Evolutionary conservation across 2,888 invertebrate genomes (phyloP).

Genomic region (Tanytarsus gracilentus): DNA sequence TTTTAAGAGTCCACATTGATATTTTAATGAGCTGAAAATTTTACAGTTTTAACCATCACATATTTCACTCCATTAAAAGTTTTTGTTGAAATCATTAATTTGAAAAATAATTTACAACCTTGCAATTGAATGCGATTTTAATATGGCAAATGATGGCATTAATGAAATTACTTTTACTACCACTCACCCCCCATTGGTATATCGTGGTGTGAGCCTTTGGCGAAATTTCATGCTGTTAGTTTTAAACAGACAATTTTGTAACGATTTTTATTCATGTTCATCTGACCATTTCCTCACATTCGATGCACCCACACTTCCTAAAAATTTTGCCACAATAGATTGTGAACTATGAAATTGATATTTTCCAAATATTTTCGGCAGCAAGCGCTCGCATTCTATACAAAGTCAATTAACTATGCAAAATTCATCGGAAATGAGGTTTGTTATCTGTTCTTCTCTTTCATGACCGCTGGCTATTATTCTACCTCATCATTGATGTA

Average conservation of each 20-base stretch:
- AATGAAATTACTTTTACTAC: too few relatives aligned
- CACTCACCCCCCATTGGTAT: too few relatives aligned
- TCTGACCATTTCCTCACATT: slow-evolving; percentile 19
- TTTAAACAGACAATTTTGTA: neutral
- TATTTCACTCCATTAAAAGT: too few relatives aligned
- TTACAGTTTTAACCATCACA: too few relatives aligned
- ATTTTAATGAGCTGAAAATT: too few relatives aligned
- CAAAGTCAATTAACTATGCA: slow-evolving; percentile 25
- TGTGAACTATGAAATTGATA: slow-evolving; percentile 26
- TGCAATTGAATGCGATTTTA: neutral
- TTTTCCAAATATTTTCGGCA: slow-evolving; percentile 18
- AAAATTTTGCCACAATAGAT: neutral
- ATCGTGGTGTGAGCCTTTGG: too few relatives aligned
- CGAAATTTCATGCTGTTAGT: neutral
- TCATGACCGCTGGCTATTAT: slow-evolving; percentile 8
- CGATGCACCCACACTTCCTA: neutral
- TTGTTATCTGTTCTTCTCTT: slow-evolving; percentile 9
- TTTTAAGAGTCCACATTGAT: too few relatives aligned
- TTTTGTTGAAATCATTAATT: too few relatives aligned
- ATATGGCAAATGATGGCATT: too few relatives aligned
- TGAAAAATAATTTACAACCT: too few relatives aligned
- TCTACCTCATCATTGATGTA: neutral
- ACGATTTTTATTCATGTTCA: slow-evolving; percentile 10
- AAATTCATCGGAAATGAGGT: slow-evolving; percentile 25
- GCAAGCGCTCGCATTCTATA: neutral